These are phyloP conservation scores for Echiichthys vipera DNA, from an alignment of 2,797 vertebrate species.

Conservation along the genomic window DNA sequence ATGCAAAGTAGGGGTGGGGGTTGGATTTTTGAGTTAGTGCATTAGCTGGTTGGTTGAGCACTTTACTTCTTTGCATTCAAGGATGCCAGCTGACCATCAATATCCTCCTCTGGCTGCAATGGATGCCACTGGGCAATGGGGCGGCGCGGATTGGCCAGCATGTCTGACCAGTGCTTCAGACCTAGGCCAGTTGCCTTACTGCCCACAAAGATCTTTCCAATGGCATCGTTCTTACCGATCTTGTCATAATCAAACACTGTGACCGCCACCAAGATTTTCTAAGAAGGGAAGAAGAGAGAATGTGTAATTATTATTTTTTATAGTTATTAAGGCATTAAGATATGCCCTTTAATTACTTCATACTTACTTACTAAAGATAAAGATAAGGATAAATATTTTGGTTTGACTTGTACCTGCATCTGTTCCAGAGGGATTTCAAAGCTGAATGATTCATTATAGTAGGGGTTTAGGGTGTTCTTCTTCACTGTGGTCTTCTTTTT, in stretches of 20 bases:
- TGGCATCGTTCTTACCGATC: conserved; percentile 98
- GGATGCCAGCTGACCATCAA: conserved; percentile 88
- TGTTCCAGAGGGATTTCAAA: conserved; percentile 99
- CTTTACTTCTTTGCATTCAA: conserved; percentile 94
- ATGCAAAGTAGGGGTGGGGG: conserved; percentile 78
- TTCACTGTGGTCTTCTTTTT: conserved; percentile 99
- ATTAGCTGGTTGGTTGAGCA: conserved; percentile 69
- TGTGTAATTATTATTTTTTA: background rate
- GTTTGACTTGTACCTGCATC: conserved; percentile 90
- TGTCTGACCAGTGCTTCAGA: conserved; percentile 98
- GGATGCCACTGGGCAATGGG: conserved; percentile 99
- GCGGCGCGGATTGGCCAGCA: conserved; percentile 95
- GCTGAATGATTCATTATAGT: conserved; percentile 99
- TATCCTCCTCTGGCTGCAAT: conserved; percentile 96
- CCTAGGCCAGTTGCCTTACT: conserved; percentile 92
- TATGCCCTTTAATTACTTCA: background rate
- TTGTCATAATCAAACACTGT: conserved; percentile 99
- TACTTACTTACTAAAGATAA: background rate
- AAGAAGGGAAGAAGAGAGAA: conserved; percentile 28
- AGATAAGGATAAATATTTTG: background rate
- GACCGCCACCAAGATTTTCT: conserved; percentile 98
- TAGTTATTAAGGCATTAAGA: background rate
- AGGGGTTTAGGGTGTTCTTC: conserved; percentile 98
- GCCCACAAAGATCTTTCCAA: conserved; percentile 97
- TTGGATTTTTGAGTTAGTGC: conserved; percentile 73